These are phyloP conservation scores for Sphenodon punctatus DNA, from an alignment of 2,797 vertebrate genomes.

Conservation along the genomic window DNA sequence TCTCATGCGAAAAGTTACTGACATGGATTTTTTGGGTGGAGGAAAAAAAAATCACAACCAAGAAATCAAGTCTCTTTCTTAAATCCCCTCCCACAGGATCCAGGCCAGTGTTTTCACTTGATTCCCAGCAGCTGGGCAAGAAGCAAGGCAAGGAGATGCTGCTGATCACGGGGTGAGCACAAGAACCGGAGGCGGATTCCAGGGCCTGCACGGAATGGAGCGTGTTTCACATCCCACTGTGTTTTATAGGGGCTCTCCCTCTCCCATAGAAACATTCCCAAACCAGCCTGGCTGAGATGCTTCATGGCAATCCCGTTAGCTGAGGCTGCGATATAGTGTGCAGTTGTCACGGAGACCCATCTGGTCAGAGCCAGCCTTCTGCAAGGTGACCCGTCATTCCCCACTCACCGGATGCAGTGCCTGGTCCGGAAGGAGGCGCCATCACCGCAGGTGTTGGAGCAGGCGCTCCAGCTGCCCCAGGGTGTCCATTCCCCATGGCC, in stretches of 20 bases:
- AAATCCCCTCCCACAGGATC: background rate
- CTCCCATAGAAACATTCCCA: background rate
- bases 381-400: accelerated
- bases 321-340: no score
- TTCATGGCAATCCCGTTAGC: no score
- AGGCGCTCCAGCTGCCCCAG: conserved; percentile 77
- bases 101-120: background rate
- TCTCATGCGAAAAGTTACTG: no score
- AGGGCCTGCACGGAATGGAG: background rate
- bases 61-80: background rate
- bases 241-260: background rate
- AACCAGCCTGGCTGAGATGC: background rate
- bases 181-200: background rate
- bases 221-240: background rate
- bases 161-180: background rate
- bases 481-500: conserved; percentile 55
- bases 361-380: accelerated
- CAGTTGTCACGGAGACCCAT: background rate
- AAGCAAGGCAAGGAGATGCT: no score
- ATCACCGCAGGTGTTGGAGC: conserved; percentile 76
- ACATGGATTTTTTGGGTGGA: no score
- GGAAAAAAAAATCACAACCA: no score
- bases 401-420: conserved; percentile 70
- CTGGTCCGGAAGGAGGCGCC: conserved; percentile 67
- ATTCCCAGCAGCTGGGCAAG: background rate